Percentiles rank a stretch among this genome's conserved stretches.
phyloP scores from a whole-genome alignment of 2,888 invertebrate genomes.

The Calliphora vomitoria region DNA sequence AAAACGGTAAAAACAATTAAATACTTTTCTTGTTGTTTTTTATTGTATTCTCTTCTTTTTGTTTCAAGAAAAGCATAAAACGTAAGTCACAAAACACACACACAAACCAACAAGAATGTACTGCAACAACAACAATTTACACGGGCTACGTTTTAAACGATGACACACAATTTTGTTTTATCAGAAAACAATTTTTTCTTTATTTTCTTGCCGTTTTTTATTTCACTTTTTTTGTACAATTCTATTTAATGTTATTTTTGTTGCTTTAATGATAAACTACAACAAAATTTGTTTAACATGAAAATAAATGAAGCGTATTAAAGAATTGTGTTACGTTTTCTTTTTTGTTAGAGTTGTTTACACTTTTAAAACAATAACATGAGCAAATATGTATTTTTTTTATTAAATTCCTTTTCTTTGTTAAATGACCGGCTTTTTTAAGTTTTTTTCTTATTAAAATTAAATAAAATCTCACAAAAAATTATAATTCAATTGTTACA shows the following conservation, averaged over 20 bases:
- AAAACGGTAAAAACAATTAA: constrained; percentile 45
- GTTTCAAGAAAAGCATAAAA: constrained; percentile 44
- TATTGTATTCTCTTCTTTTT: constrained; percentile 12
- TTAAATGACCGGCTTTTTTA: constrained; percentile 66
- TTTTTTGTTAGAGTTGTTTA: constrained; percentile 14
- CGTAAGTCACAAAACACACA: constrained; percentile 50
- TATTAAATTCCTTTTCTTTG: constrained; percentile 23
- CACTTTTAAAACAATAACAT: constrained; percentile 13
- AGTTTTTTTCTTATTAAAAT: constrained; percentile 48
- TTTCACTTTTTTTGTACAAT: constrained; percentile 34
- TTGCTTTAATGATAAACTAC: constrained; percentile 18
- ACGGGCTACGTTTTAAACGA: constrained; percentile 46
- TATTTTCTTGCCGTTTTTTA: constrained; percentile 9
- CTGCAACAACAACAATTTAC: constrained; percentile 53
- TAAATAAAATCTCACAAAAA: constrained; percentile 59
- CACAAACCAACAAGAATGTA: constrained; percentile 19
- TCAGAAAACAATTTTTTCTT: constrained; percentile 50
- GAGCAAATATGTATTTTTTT: not conserved
- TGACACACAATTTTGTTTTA: constrained; percentile 71
- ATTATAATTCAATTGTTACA: constrained; percentile 29
- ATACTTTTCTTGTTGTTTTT: constrained; percentile 33
- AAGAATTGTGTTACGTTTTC: constrained; percentile 26
- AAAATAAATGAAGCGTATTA: constrained; percentile 42
- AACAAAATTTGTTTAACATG: constrained; percentile 17
- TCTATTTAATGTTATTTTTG: constrained; percentile 16